Base-by-base conservation (phyloP, 2,113 vertebrate species). In the Willisornis vidua region DNA sequence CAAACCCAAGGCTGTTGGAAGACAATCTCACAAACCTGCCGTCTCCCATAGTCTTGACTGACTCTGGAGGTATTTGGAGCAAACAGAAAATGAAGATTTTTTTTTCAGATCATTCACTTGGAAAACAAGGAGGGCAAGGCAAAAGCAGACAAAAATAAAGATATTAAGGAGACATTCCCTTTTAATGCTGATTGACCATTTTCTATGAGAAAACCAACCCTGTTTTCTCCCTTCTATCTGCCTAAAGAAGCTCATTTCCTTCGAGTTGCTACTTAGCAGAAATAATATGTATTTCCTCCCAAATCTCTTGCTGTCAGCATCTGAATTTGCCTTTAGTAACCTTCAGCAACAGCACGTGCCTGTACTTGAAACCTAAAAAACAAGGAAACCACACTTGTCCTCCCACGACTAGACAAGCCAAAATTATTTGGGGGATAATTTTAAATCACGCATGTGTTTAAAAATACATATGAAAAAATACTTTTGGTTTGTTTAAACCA, bases 401-500 rank as follows among this genome's bases (percentile, higher is more conserved):
- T 92, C 58, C 74, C 33, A 62, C 2, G 0, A 48, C 11, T n/a
- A 89, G 18, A 14, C 58, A 76, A 90, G 37, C 19, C 79, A 71
- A 52, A 90, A 52, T 45, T 71, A 55, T 65, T 51, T 35, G 3
- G 5, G 14, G 19, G 14, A 71, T 94, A 41, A 72, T 76, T 87
- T 71, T 68, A 89, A 67, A 79, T 45, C 24, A 25, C 41, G 71
- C 9, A 7, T 18, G 10, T 63, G 23, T 43, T 71, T 67, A 51
- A 90, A 72, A 80, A 70, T 52, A 41, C 24, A 29, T 7, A 71
- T 10, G 26, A 71, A 77, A 67, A 92, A 78, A 78, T 57, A 65
- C 10, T 92, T 92, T 31, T 22, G 26, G 59, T n/a, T 87, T 85
- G 28, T 91, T 94, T 95, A 91, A 94, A 87, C 41, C 51, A 73